These are phyloP conservation scores for Andrena bucephala DNA, from an alignment of 2,888 invertebrate genomes.

Conservation along the genomic window DNA sequence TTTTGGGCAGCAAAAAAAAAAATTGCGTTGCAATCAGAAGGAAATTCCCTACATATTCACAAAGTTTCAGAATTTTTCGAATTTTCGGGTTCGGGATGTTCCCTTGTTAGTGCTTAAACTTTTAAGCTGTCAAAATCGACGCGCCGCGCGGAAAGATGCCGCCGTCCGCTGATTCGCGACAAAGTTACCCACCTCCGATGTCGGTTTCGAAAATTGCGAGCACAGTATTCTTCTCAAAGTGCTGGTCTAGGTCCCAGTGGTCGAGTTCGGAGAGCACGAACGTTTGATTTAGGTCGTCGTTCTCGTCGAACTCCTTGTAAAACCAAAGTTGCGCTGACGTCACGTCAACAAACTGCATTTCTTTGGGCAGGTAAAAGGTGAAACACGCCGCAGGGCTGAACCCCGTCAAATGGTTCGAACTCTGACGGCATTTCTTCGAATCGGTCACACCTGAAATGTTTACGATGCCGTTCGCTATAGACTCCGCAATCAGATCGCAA, in stretches of 20 bases:
- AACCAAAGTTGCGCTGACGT: constrained; percentile 93
- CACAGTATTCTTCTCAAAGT: constrained; percentile 91
- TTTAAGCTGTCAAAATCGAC: too few species aligned
- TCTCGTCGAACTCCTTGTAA: constrained; percentile 89
- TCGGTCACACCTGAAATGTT: constrained; percentile 85
- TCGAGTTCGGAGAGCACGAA: constrained; percentile 93
- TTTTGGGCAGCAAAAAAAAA: too few species aligned
- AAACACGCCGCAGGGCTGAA: constrained; percentile 90
- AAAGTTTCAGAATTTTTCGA: too few species aligned
- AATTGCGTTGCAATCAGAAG: too few species aligned
- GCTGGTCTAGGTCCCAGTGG: constrained; percentile 89
- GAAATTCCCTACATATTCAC: too few species aligned
- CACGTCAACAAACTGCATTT: constrained; percentile 91
- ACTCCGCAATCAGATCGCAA: too few species aligned
- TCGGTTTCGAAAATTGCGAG: constrained; percentile 93
- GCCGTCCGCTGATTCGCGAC: neutral
- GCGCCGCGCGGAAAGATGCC: too few species aligned
- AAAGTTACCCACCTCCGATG: constrained; percentile 86
- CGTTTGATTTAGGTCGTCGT: constrained; percentile 90
- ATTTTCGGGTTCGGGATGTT: too few species aligned
- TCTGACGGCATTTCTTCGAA: constrained; percentile 84
- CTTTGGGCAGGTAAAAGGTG: constrained; percentile 91
- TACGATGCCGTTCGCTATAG: neutral
- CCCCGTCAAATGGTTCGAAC: constrained; percentile 80
- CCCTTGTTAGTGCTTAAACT: too few species aligned